These are phyloP conservation scores for Thalassoma bifasciatum DNA, from an alignment of 2,113 vertebrate genomes.

Conservation along the genomic window DNA sequence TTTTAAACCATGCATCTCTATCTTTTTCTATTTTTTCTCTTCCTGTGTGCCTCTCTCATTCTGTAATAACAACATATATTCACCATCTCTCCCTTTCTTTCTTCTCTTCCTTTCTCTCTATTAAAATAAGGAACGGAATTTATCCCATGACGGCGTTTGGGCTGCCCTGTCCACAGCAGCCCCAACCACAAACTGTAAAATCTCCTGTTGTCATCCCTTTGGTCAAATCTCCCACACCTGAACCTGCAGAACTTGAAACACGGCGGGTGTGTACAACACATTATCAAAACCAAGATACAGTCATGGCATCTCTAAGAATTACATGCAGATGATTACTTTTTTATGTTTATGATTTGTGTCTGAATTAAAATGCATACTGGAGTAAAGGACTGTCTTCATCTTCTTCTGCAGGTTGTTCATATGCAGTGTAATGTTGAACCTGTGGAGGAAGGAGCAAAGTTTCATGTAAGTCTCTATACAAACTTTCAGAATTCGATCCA, in stretches of 20 bases:
- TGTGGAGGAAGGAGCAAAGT: constrained; percentile 93
- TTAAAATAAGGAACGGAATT: constrained; percentile 90
- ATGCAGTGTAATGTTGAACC: constrained; percentile 98
- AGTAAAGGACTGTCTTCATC: neutral
- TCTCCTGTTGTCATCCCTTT: constrained; percentile 91
- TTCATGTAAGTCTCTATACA: constrained; percentile 84
- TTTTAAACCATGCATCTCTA: neutral
- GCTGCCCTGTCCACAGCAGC: constrained; percentile 91
- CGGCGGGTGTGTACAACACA: constrained; percentile 85
- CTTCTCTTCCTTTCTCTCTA: neutral
- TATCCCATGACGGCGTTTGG: constrained; percentile 95
- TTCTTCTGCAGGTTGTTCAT: constrained; percentile 87
- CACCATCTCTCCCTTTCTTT: neutral
- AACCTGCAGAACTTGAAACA: constrained; percentile 95
- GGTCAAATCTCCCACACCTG: constrained; percentile 94
- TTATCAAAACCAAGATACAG: neutral
- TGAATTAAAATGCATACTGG: neutral
- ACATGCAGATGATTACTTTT: neutral
- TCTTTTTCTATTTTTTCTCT: too few relatives aligned
- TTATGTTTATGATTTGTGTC: neutral
- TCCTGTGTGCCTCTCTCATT: neutral
- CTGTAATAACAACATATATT: neutral
- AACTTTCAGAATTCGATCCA: neutral
- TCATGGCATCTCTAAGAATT: neutral
- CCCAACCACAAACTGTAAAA: constrained; percentile 89